Base-by-base conservation (phyloP, 1,140 invertebrate species). In the Araneus ventricosus region DNA sequence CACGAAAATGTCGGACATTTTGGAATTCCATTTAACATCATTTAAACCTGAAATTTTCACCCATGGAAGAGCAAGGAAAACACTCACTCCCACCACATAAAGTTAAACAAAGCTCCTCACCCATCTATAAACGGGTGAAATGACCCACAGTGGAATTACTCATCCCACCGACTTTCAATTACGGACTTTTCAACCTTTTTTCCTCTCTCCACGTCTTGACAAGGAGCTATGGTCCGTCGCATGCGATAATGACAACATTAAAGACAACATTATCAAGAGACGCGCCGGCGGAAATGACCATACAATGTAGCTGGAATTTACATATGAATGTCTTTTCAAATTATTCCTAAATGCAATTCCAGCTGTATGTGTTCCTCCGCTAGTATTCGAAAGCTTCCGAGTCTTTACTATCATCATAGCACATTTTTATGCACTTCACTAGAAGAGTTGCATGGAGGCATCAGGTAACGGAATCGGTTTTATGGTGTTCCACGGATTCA, bases 171-270 rank as follows among this genome's bases (percentile, higher is more conserved):
- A 27, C 30, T 75, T 75, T 75, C 70, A 75, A 75, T 75, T 75
- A 75, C 14, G 4, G 70, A 17, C 27, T 75, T 30, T 30, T 17
- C 67, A 17, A 30, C 17, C 30, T 75, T 75, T 75, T 70, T 70
- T 75, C 5, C 20, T 17, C 30, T 22, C 30, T 75, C 34, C 30
- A 22, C 1, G 30, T 37, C 14, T 30, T 75, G 70, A 20, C 30
- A 37, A 75, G 30, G 70, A 75, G 70, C 70, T 37, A 75, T 75
- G 70, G 70, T 75, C 37, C 70, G 70, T 75, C 70, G 70, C 70
- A 4, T 37, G n/a, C 34, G 1, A 37, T 75, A 75, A 75, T 75
- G 70, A 75, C 34, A 75, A 75, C 70, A 75, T 75, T 75, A 75
- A 37, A 75, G 70, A 75, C 30, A 22, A 20, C 30, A 20, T 37